phyloP scores from a whole-genome alignment of 2,888 invertebrate species.

The Athetis lepigone region DNA sequence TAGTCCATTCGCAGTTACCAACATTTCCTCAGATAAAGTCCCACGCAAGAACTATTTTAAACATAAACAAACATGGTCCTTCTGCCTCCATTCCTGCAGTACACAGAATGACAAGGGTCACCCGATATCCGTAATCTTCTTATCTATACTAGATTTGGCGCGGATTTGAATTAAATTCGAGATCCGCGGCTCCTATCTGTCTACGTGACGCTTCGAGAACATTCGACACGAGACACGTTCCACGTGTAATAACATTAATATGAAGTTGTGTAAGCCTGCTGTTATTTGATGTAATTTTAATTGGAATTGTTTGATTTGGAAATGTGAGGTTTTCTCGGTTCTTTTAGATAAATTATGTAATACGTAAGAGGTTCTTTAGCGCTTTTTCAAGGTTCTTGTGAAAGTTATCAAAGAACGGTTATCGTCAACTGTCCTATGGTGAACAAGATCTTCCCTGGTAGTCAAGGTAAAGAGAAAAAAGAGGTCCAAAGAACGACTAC shows the following conservation, averaged over 20 bases:
- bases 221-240: constrained; percentile 26
- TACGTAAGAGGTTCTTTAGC: too few relatives aligned
- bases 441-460: too few relatives aligned
- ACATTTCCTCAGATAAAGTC: too few relatives aligned
- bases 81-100: constrained; percentile 16
- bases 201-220: constrained; percentile 44
- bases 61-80: constrained; percentile 11
- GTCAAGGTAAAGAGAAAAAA: too few relatives aligned
- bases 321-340: background rate
- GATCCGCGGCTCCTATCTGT: constrained; percentile 27
- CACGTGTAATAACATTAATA: constrained; percentile 1
- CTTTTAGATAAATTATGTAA: too few relatives aligned
- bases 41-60: too few relatives aligned
- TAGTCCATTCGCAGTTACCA: too few relatives aligned
- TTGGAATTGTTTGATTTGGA: background rate
- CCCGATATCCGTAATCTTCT: constrained; percentile 54
- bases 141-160: constrained; percentile 45
- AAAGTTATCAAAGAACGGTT: too few relatives aligned
- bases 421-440: too few relatives aligned
- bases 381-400: too few relatives aligned
- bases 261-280: background rate
- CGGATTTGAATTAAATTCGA: constrained; percentile 59
- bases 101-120: constrained; percentile 46
- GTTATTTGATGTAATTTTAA: background rate
- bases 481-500: too few relatives aligned